Conservation (phyloP, 2,888 invertebrate species). For the Ametastegia equiseti region DNA sequence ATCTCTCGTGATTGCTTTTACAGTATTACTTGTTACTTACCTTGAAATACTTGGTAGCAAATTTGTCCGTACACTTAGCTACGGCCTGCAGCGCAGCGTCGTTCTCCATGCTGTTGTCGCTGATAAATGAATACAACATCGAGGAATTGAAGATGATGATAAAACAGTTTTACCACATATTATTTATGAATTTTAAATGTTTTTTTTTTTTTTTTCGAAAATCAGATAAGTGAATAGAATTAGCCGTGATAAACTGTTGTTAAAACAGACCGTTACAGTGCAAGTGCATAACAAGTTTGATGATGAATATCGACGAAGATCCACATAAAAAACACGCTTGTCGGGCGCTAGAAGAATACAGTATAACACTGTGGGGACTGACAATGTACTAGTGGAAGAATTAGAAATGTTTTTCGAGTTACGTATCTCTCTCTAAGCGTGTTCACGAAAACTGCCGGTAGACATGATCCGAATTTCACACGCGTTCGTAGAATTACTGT, state of each 20-base stretch:
- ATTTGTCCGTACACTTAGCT: neutral
- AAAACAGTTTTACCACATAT: neutral
- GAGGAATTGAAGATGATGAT: neutral
- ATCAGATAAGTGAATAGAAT: neutral
- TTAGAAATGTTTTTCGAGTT: too few species aligned
- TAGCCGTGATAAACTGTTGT: neutral
- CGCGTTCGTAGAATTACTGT: neutral
- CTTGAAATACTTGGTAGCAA: neutral
- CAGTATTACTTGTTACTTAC: neutral
- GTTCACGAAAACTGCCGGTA: too few species aligned
- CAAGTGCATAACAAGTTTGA: too few species aligned
- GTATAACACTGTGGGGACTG: too few species aligned
- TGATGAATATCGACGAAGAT: too few species aligned
- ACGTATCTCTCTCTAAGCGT: too few species aligned
- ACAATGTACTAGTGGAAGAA: too few species aligned
- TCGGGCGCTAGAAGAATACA: too few species aligned
- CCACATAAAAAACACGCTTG: too few species aligned
- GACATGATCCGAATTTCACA: neutral
- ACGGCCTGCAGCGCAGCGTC: neutral
- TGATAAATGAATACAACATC: neutral
- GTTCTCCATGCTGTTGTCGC: neutral
- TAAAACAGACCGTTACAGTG: too few species aligned
- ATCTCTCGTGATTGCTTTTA: neutral
- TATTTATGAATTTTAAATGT: too few species aligned
- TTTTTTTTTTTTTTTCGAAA: neutral